Percentiles rank a stretch among this genome's conserved stretches.
These are phyloP conservation scores for Astreopora myriophthalma DNA, from an alignment of 64 coral and sea anemone species.

Conservation along the genomic window DNA sequence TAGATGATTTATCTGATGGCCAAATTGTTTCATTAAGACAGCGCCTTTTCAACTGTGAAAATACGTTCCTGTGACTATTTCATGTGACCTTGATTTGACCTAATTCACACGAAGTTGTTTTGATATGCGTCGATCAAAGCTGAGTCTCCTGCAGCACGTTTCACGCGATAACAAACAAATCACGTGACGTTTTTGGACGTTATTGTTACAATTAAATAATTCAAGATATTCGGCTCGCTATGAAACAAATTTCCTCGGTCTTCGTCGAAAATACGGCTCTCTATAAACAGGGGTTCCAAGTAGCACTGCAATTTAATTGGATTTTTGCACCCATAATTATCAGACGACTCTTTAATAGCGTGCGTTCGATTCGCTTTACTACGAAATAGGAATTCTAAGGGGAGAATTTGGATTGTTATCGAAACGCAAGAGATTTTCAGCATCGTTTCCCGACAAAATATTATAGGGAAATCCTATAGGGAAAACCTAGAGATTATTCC, in stretches of 20 bases:
- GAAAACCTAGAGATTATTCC: too few relatives aligned
- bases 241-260: not conserved
- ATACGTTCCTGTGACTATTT: not conserved
- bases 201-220: conserved; percentile 3
- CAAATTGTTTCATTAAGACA: not conserved
- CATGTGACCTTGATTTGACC: not conserved
- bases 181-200: not conserved
- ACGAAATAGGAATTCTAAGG: too few relatives aligned
- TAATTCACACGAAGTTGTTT: not conserved
- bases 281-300: not conserved
- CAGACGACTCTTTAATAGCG: not conserved
- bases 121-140: not conserved
- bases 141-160: not conserved
- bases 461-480: too few relatives aligned
- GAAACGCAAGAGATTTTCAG: too few relatives aligned
- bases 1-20: not conserved
- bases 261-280: not conserved
- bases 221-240: not conserved
- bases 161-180: not conserved
- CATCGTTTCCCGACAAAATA: too few relatives aligned
- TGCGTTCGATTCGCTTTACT: too few relatives aligned
- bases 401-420: too few relatives aligned
- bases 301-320: not conserved
- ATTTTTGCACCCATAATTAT: not conserved
- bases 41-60: not conserved